Base-by-base conservation (phyloP, 2,113 vertebrate species). In the Chloropsis cyanopogon region DNA sequence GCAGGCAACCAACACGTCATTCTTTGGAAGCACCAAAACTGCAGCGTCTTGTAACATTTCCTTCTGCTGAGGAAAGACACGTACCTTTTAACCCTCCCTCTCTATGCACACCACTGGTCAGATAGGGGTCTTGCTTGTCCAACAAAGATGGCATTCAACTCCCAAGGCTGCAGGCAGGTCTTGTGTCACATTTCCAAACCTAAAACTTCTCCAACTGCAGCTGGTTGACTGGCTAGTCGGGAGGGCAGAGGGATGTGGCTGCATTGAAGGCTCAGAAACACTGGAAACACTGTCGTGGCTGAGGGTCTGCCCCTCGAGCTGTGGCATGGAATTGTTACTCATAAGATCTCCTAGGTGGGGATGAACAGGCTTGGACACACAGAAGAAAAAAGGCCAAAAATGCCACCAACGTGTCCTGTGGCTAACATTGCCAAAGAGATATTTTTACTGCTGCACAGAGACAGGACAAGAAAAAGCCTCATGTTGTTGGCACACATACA, bases 111-210 rank as follows among this genome's bases (percentile, higher is more conserved):
- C 3, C 4, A 1, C 10, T 12, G n/a, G 20, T 57, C 68, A 42
- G 12, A 21, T 0, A 4, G 18, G 49, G 23, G 9, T 42, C 50
- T 57, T 72, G 9, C 54, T 83, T 57, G 25, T 56, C 28, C 23
- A 46, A 7, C 33, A 59, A 14, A 68, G 31, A 0, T 0, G 13
- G 11, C 14, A 68, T 35, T 64, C 26, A 47, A 0, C 49, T 68
- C n/a, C n/a, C 66, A 56, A 20, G 7, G 22, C 61, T 33, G 44
- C 2, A 1, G 33, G 9, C 0, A 33, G 11, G 1, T 8, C 19
- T 84, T 64, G 17, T 14, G 25, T 28, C 50, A 42, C 37, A 28
- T 4, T 49, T 68, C 22, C 50, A 85, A 70, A 60, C 14, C 7
- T 3, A 24, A 56, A 77, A 20, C 9, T 42, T 33, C 15, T 68